These are phyloP conservation scores for Barypeithes pellucidus DNA, from an alignment of 2,888 invertebrate genomes.

Conservation along the genomic window DNA sequence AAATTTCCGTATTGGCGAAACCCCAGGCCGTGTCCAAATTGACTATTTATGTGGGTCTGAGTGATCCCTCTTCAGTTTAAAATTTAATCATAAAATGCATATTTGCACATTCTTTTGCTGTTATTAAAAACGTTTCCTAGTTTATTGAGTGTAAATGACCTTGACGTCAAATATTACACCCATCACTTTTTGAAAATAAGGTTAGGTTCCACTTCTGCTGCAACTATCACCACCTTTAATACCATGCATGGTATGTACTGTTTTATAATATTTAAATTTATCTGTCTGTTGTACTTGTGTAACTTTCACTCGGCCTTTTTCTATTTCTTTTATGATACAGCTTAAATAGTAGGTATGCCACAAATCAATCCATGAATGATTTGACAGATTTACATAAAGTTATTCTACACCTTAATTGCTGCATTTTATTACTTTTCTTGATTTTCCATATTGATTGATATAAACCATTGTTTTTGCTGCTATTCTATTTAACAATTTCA, in stretches of 20 bases:
- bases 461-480: slow-evolving; percentile 6
- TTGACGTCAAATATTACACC: slow-evolving; percentile 70
- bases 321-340: slow-evolving; percentile 31
- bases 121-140: slow-evolving; percentile 49
- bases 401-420: slow-evolving; percentile 34
- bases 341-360: slow-evolving; percentile 31
- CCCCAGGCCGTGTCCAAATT: slow-evolving; percentile 23
- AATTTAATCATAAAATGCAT: slow-evolving; percentile 34
- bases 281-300: slow-evolving; percentile 44
- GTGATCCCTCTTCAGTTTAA: slow-evolving; percentile 11
- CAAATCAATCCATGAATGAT: slow-evolving; percentile 50
- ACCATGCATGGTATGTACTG: slow-evolving; percentile 68
- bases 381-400: slow-evolving; percentile 51
- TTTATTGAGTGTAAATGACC: slow-evolving; percentile 65
- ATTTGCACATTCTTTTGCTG: slow-evolving; percentile 37
- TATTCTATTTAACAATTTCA: slow-evolving; percentile 1
- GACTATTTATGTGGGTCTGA: slow-evolving; percentile 30
- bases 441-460: slow-evolving; percentile 31
- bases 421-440: slow-evolving; percentile 12
- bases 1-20: slow-evolving; percentile 28
- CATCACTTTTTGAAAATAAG: slow-evolving; percentile 69
- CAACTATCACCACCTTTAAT: slow-evolving; percentile 68
- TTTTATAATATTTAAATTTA: slow-evolving; percentile 59
- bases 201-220: slow-evolving; percentile 67
- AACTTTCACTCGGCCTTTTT: slow-evolving; percentile 56